Percentiles rank a stretch among this genome's conserved stretches.
Conservation (phyloP, 1,140 invertebrate genomes). For the Zaprionus davidi region DNA sequence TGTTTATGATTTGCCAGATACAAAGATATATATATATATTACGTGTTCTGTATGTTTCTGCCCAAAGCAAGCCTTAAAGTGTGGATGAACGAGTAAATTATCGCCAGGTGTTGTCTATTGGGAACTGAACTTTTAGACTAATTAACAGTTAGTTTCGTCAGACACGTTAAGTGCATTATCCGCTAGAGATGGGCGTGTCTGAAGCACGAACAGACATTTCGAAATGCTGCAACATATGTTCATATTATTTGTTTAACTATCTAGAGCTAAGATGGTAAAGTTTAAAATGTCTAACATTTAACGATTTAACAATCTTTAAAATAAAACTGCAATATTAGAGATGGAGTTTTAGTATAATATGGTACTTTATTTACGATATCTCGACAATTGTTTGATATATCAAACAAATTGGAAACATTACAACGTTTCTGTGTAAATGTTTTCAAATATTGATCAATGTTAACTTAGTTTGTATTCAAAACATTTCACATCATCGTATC, state of each 20-base stretch:
- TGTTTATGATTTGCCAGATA: not conserved
- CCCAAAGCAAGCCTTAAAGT: not conserved
- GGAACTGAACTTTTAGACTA: conserved; percentile 42
- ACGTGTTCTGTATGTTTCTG: conserved; percentile 70
- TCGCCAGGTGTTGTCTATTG: conserved; percentile 60
- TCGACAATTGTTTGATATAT: not conserved
- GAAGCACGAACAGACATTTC: not conserved
- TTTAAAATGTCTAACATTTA: too few species aligned
- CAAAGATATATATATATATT: not conserved
- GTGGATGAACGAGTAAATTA: conserved; percentile 12
- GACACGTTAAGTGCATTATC: conserved; percentile 54
- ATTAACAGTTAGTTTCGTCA: conserved; percentile 49
- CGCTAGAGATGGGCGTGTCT: conserved; percentile 14
- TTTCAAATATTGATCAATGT: not conserved
- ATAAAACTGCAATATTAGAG: not conserved
- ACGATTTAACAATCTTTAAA: too few species aligned
- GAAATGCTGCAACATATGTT: too few species aligned
- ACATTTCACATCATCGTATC: conserved; percentile 7
- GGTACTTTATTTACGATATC: not conserved
- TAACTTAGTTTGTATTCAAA: not conserved
- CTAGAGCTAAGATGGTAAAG: not conserved
- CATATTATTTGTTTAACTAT: not conserved
- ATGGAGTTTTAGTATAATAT: too few species aligned
- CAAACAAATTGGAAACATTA: not conserved
- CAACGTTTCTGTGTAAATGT: too few species aligned